These are phyloP conservation scores for Sturnus vulgaris DNA, from an alignment of 2,113 vertebrate species.

Conservation along the genomic window DNA sequence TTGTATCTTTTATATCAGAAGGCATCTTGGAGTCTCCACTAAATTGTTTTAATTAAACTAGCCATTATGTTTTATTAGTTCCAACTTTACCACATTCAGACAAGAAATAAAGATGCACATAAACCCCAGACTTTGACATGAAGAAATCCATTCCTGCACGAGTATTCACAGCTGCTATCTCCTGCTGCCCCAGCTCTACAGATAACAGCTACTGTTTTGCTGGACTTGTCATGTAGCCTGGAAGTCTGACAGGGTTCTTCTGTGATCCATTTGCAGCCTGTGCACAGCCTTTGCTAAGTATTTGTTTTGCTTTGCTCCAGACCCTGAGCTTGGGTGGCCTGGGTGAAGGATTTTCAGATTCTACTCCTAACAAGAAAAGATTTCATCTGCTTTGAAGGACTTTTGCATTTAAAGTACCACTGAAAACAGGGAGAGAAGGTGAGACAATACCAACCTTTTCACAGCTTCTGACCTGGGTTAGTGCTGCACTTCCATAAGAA, in stretches of 20 bases:
- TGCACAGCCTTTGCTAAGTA: background rate
- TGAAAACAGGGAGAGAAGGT: background rate
- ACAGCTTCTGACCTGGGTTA: background rate
- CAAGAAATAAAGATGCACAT: slow-evolving; percentile 1
- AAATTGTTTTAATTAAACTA: slow-evolving; percentile 58
- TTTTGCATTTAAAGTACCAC: background rate
- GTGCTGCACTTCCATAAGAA: background rate
- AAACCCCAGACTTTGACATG: background rate
- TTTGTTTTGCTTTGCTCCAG: slow-evolving; percentile 1
- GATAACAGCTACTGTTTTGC: slow-evolving; percentile 53
- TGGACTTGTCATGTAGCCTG: slow-evolving; percentile 10
- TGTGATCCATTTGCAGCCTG: background rate
- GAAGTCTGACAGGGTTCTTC: background rate
- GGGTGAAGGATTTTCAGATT: background rate
- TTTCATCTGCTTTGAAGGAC: background rate
- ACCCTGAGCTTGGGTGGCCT: slow-evolving; percentile 21
- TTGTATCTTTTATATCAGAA: slow-evolving; percentile 30
- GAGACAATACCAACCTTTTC: background rate
- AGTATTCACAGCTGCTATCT: background rate
- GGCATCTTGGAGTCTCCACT: slow-evolving; percentile 42
- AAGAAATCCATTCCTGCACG: background rate
- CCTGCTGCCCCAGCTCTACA: background rate
- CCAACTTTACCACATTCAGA: slow-evolving; percentile 6
- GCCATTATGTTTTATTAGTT: slow-evolving; percentile 39
- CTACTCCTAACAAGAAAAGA: background rate